Conservation (phyloP, 2,113 vertebrate genomes). For the Pristiophorus japonicus region DNA sequence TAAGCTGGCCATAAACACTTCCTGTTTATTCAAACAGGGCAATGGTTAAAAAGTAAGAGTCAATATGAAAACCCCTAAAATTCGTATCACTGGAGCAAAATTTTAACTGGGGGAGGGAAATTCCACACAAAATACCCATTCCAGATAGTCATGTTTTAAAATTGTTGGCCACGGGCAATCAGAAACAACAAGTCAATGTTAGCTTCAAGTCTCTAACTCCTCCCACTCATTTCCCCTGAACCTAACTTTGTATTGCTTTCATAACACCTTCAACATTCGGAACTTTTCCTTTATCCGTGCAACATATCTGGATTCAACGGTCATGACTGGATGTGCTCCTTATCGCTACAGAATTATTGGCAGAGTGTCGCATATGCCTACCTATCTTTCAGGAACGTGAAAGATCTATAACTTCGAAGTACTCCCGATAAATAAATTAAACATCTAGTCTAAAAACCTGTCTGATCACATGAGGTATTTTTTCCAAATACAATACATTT, state of each 20-base stretch:
- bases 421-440: background rate
- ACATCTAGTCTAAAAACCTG: background rate
- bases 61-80: background rate
- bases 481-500: background rate
- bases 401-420: background rate
- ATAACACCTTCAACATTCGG: background rate
- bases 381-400: background rate
- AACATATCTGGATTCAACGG: background rate
- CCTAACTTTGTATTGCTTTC: background rate
- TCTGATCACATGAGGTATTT: background rate
- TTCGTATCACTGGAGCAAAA: background rate
- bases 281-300: background rate
- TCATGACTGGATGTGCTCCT: background rate
- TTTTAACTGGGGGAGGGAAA: background rate
- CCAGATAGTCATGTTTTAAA: background rate
- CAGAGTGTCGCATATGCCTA: background rate
- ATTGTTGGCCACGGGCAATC: background rate
- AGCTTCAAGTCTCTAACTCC: background rate
- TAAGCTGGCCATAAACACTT: background rate
- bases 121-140: background rate
- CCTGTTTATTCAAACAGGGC: constrained; percentile 25
- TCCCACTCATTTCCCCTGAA: background rate
- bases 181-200: background rate
- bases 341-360: background rate
- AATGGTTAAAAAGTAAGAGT: constrained; percentile 14